Evolutionary conservation across 2,113 vertebrate genomes (phyloP).

Genomic region (Machaerirhynchus nigripectus): DNA sequence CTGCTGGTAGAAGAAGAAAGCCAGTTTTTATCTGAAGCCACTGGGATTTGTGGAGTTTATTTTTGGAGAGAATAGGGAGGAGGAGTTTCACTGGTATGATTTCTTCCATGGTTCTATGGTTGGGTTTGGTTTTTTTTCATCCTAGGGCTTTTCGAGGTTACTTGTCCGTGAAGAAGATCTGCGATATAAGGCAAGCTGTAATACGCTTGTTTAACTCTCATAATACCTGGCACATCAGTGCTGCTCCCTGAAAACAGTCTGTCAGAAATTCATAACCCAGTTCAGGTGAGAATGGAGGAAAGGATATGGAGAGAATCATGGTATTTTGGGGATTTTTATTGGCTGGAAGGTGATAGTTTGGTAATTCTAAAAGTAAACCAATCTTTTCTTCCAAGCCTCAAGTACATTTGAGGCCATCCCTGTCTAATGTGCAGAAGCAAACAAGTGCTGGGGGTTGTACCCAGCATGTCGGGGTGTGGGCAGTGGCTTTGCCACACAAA

Average conservation of each 20-base stretch:
- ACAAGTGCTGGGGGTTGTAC: fast-evolving
- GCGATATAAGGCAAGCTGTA: neutral
- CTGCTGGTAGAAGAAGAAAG: neutral
- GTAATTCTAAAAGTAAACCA: neutral
- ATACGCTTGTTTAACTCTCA: neutral
- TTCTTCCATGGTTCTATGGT: neutral
- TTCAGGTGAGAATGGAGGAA: neutral
- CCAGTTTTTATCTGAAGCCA: neutral
- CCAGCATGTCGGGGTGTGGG: neutral
- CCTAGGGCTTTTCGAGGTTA: neutral
- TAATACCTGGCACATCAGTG: neutral
- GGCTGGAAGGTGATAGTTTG: neutral
- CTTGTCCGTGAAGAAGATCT: neutral
- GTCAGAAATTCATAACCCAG: neutral
- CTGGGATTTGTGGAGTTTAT: neutral
- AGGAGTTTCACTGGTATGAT: neutral
- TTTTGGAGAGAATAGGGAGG: neutral
- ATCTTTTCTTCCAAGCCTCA: neutral
- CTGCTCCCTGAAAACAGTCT: neutral
- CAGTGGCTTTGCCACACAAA: neutral
- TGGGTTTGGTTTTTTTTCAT: neutral
- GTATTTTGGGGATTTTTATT: neutral
- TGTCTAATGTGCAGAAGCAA: neutral
- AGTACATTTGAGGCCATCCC: neutral
- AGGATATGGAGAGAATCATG: neutral